A percentile compares a stretch with the other conserved stretches of the same genome.
These are phyloP conservation scores for Phthorimaea operculella DNA, from an alignment of 1,140 invertebrate genomes.

Conservation along the genomic window DNA sequence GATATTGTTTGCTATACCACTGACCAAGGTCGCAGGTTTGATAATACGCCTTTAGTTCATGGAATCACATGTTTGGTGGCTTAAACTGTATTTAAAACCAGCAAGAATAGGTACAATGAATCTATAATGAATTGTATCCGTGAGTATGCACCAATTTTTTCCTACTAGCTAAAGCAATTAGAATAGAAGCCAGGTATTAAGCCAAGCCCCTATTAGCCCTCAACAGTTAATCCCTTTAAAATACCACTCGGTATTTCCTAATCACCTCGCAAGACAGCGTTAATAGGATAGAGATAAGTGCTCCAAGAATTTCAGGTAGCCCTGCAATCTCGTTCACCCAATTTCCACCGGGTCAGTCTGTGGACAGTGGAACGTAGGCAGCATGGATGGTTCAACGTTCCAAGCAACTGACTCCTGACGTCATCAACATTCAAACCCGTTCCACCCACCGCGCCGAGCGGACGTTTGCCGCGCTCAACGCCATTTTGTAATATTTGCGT, in stretches of 20 bases:
- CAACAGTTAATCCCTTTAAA: too few relatives aligned
- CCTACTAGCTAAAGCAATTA: too few relatives aligned
- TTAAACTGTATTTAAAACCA: too few relatives aligned
- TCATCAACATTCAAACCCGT: constrained; percentile 7
- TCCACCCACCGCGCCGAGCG: constrained; percentile 7
- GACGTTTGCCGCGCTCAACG: constrained; percentile 7
- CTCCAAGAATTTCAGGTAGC: constrained; percentile 18
- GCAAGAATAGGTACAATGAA: too few relatives aligned
- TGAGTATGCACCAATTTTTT: too few relatives aligned
- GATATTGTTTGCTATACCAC: background rate
- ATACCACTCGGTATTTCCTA: background rate
- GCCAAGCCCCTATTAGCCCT: too few relatives aligned
- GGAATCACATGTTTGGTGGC: too few relatives aligned
- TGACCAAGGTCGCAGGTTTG: background rate
- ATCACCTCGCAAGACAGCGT: background rate
- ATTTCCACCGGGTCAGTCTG: constrained; percentile 21
- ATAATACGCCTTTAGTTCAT: background rate
- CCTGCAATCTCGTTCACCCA: constrained; percentile 14
- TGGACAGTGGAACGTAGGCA: too few relatives aligned
- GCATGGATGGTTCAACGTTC: background rate
- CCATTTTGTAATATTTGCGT: constrained; percentile 1
- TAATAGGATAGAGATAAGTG: constrained; percentile 1
- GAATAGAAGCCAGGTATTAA: too few relatives aligned
- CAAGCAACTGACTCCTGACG: background rate
- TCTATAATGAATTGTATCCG: too few relatives aligned